These are phyloP conservation scores for Hormaphis cornu DNA, from an alignment of 1,140 invertebrate genomes.

Conservation along the genomic window DNA sequence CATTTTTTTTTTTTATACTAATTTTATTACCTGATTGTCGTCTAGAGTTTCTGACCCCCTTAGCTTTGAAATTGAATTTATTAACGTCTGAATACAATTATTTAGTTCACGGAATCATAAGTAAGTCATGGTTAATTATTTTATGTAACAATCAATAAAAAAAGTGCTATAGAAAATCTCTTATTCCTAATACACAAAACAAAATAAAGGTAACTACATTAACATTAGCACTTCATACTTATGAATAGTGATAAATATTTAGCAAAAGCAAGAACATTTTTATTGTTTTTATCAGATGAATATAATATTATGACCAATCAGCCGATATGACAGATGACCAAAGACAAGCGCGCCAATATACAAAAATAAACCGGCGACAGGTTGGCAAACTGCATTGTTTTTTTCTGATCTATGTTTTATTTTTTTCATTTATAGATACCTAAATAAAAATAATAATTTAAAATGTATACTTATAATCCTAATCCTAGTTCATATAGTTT, in stretches of 20 bases:
- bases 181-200: slow-evolving; percentile 18
- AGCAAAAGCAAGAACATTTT: slow-evolving; percentile 25
- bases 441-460: no score
- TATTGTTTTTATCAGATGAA: slow-evolving; percentile 28
- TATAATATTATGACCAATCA: slow-evolving; percentile 30
- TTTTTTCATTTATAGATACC: no score
- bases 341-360: slow-evolving; percentile 11
- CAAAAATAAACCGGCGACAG: slow-evolving; percentile 29
- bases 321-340: slow-evolving; percentile 25
- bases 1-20: neutral
- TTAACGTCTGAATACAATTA: slow-evolving; percentile 1
- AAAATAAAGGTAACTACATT: no score
- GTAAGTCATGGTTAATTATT: slow-evolving; percentile 20
- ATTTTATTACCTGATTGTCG: slow-evolving; percentile 17
- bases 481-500: no score
- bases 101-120: slow-evolving; percentile 5
- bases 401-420: no score
- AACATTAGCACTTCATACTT: neutral
- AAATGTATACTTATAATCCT: no score
- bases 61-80: slow-evolving; percentile 11
- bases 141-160: neutral
- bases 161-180: slow-evolving; percentile 20
- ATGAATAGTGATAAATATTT: slow-evolving; percentile 12
- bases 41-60: slow-evolving; percentile 13
- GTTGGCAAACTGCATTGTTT: slow-evolving; percentile 21